Evolutionary conservation across 2,113 vertebrate species (phyloP).

Genomic region (Tauraco erythrolophus): DNA sequence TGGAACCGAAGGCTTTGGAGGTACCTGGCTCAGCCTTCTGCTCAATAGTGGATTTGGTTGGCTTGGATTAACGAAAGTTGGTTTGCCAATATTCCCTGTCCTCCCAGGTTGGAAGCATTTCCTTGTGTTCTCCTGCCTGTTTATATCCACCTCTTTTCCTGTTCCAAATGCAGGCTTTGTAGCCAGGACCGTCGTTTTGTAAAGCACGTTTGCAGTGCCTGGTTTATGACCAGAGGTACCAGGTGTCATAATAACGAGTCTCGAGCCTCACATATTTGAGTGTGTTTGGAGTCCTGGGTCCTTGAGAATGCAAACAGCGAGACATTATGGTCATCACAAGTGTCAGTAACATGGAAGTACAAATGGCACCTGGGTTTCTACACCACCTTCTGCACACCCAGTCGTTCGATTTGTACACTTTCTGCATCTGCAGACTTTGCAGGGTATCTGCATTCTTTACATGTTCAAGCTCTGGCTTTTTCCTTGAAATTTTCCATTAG

Average conservation of each 20-base stretch:
- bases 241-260: neutral
- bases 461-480: constrained; percentile 21
- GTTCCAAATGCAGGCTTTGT: neutral
- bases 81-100: neutral
- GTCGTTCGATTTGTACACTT: neutral
- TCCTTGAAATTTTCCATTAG: neutral
- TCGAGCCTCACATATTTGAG: neutral
- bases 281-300: neutral
- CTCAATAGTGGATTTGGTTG: neutral
- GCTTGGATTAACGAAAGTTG: neutral
- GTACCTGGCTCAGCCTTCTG: neutral
- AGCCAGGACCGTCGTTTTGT: neutral
- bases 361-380: neutral
- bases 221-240: neutral
- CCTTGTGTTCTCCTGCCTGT: neutral
- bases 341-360: neutral
- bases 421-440: neutral
- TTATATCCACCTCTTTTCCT: neutral
- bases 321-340: neutral
- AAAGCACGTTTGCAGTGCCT: neutral
- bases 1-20: neutral
- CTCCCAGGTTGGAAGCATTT: neutral
- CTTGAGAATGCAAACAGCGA: neutral
- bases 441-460: neutral
- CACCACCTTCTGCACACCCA: neutral